Evolutionary conservation across 2,113 vertebrate species (phyloP).

Genomic region (Amphiprion percula): DNA sequence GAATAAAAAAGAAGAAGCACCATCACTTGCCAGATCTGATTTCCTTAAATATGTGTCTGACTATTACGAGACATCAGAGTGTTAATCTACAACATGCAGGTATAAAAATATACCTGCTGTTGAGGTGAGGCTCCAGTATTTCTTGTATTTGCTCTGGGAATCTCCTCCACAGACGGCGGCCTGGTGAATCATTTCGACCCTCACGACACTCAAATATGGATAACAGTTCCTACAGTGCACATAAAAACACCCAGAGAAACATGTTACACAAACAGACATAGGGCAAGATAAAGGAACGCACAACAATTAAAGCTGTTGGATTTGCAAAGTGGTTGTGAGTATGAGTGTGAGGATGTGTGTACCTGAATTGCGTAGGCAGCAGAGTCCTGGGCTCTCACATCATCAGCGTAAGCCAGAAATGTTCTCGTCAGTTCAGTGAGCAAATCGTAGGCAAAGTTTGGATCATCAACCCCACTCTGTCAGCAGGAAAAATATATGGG

Average conservation of each 20-base stretch:
- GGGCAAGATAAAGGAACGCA: background rate
- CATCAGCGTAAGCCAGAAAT: constrained; percentile 95
- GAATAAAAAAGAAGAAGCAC: too few species aligned
- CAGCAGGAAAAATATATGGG: constrained; percentile 23
- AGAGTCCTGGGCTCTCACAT: constrained; percentile 97
- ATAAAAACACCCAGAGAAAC: background rate
- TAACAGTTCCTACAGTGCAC: constrained; percentile 89
- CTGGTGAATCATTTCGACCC: constrained; percentile 87
- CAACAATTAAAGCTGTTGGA: background rate
- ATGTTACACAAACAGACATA: background rate
- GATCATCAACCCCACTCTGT: constrained; percentile 94
- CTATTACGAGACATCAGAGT: too few species aligned
- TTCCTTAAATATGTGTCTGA: too few species aligned
- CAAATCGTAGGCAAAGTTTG: constrained; percentile 92
- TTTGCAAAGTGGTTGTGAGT: background rate
- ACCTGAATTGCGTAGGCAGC: constrained; percentile 98
- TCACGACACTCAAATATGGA: constrained; percentile 94
- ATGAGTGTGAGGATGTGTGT: background rate
- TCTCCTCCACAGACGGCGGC: constrained; percentile 93
- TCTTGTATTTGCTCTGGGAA: constrained; percentile 98
- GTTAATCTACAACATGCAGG: background rate
- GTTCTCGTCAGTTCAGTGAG: constrained; percentile 94
- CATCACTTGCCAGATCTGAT: too few species aligned
- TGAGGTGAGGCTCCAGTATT: constrained; percentile 97
- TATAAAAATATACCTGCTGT: constrained; percentile 88